Evolutionary conservation across 2,113 vertebrate species (phyloP), one percentile per base, ranked within the genome.

Genomic region (Cyanistes caeruleus): DNA sequence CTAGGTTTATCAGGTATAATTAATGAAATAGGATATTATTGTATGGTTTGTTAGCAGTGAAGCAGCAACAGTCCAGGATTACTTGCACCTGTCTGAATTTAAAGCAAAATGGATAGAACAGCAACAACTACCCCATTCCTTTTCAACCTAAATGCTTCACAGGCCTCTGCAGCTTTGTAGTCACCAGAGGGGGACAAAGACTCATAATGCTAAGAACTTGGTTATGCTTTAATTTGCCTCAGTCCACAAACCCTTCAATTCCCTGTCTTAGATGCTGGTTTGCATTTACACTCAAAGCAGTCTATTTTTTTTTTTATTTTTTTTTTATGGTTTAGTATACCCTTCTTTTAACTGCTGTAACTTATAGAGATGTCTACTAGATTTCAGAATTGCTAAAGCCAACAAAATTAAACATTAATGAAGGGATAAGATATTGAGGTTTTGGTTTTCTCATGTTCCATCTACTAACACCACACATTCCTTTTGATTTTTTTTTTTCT

Each of bases 131-230:
- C 17, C 11, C 23, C 24, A 9, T 69, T 73, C 5, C 9, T 68
- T 79, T 87, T 49, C 41, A 91, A 10, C 11, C 52, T 41, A 41
- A 68, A 14, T 20, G 2, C 13, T 79, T 79, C 74, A 58, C 21
- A 77, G 56, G 77, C 19, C 19, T 87, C 55, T 90, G 46, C 15
- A 83, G 21, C 13, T 83, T 76, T 44, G 48, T 51, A 77, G 94
- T 83, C 95, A 95, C 91, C 91, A 94, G 93, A 91, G 94, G 93
- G 95, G 87, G 93, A 95, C 89, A 94, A 96, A 96, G 74, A 94
- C 35, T 75, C 27, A 55, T 31, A 85, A 43, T 59, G 78, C 4
- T 59, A 33, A 85, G 80, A 49, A 49, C n/a, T 35, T 64, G 18
- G 39, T 73, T 75, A 37, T 3, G 2, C 30, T 90, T 93, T 72